Percentiles rank a stretch among this genome's conserved stretches.
Conservation (phyloP, 2,888 invertebrate species). For the Crocallis elinguaria region DNA sequence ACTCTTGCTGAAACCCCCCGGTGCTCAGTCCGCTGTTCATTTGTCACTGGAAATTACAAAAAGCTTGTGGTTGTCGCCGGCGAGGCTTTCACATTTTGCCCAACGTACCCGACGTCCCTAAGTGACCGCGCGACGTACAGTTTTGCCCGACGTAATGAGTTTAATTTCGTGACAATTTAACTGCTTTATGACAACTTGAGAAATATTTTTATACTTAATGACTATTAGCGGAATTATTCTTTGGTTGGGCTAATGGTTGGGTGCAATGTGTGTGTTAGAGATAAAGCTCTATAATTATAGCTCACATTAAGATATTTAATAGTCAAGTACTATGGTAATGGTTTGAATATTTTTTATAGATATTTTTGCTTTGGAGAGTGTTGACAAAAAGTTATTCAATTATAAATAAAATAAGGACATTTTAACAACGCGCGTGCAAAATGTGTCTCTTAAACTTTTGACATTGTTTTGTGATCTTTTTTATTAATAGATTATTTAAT, state of each 20-base stretch:
- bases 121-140: slow-evolving; percentile 34
- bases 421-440: no score
- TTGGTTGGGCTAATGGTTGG: slow-evolving; percentile 11
- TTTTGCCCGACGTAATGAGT: slow-evolving; percentile 58
- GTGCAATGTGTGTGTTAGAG: slow-evolving; percentile 8
- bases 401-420: no score
- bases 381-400: no score
- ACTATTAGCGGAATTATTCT: slow-evolving; percentile 14
- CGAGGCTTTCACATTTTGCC: slow-evolving; percentile 27
- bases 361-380: no score
- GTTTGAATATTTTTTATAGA: no score
- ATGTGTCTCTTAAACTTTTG: no score
- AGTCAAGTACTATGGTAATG: no score
- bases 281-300: not conserved
- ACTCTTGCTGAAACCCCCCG: slow-evolving; percentile 42
- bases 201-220: slow-evolving; percentile 21
- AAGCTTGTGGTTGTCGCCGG: slow-evolving; percentile 63
- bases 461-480: no score
- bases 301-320: no score
- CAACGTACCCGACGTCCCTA: slow-evolving; percentile 32
- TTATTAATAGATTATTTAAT: no score
- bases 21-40: slow-evolving; percentile 64
- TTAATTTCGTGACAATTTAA: slow-evolving; percentile 60
- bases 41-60: slow-evolving; percentile 77
- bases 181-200: slow-evolving; percentile 18